Evolutionary conservation across 2,113 vertebrate species (phyloP).

Genomic region (Eleginops maclovinus): DNA sequence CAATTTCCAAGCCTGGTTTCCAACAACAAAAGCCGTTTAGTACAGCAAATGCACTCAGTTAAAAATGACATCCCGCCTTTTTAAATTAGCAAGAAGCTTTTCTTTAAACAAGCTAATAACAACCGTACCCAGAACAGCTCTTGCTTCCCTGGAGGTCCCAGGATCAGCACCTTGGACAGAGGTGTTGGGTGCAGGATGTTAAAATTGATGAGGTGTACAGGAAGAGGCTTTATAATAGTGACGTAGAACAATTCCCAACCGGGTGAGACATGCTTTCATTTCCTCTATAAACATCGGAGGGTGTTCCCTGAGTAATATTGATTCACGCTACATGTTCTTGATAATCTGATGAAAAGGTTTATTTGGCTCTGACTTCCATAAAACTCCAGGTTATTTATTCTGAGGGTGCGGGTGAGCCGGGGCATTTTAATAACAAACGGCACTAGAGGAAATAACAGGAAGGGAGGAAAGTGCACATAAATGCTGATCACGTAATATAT

Average conservation of each 20-base stretch:
- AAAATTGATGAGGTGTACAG: too few species aligned
- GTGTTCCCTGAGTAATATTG: not conserved
- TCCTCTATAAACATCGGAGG: not conserved
- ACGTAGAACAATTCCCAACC: not conserved
- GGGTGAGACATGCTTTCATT: not conserved
- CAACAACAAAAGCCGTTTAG: not conserved
- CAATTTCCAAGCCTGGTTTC: not conserved
- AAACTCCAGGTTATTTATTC: not conserved
- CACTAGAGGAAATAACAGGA: not conserved
- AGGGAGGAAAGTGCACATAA: not conserved
- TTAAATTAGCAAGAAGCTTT: not conserved
- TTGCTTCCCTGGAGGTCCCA: conserved; percentile 23
- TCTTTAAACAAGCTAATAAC: not conserved
- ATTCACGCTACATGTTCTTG: not conserved
- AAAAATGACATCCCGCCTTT: not conserved
- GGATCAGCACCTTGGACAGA: conserved; percentile 62
- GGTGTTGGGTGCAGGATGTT: not conserved
- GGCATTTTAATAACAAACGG: not conserved
- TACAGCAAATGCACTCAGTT: not conserved
- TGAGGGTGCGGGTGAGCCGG: not conserved
- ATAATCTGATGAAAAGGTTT: not conserved
- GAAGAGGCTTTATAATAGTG: not conserved
- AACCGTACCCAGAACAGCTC: conserved; percentile 31
- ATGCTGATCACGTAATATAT: not conserved
- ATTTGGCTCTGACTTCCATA: not conserved